Base-by-base conservation (phyloP, 1,140 invertebrate genomes). In the Lasioglossum baleicum region DNA sequence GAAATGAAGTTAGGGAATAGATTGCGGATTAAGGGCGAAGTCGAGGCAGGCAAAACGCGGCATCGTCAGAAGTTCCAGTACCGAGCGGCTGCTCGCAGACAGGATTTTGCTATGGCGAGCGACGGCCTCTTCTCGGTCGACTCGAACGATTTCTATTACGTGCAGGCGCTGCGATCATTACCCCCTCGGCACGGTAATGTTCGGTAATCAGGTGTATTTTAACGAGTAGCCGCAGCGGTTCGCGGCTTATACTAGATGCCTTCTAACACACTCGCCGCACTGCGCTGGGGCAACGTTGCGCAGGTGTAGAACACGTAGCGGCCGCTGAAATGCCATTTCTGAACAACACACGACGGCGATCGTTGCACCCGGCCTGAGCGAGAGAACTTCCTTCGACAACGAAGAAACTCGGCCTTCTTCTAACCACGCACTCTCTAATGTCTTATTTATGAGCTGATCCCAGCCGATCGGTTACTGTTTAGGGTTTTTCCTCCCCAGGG, bases 151-250 rank as follows among this genome's bases (percentile, higher is more conserved):
- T 84, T 84, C 82, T 84, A 81, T 84, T 84, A 84, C 77, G 72
- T 76, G 82, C 82, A 64, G 84, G 67, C 79, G 76, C 42, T 63
- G 72, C 82, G 82, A 84, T 84, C 82, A 76, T 84, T 84, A 84
- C 77, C 77, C 72, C 58, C 82, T 80, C 76, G 76, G 67, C 42
- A 80, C 83, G 77, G 68, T 84, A 84, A 84, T 84, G 82, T 84
- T 84, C 83, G 83, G 83, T 84, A 84, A 84, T 84, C 83, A 84
- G 82, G 67, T 84, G 83, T 80, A 84, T 84, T 84, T 84, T 84
- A 84, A 84, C 83, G 82, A 81, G 82, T 83, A 84, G 82, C 81
- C 61, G 75, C 69, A 31, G 58, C 74, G 76, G 69, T 79, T 66
- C 58, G 67, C 75, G 69, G 72, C 76, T 44, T 63, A 35, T 35